Conservation (phyloP, 2,113 vertebrate species). For the Gobio gobio region DNA sequence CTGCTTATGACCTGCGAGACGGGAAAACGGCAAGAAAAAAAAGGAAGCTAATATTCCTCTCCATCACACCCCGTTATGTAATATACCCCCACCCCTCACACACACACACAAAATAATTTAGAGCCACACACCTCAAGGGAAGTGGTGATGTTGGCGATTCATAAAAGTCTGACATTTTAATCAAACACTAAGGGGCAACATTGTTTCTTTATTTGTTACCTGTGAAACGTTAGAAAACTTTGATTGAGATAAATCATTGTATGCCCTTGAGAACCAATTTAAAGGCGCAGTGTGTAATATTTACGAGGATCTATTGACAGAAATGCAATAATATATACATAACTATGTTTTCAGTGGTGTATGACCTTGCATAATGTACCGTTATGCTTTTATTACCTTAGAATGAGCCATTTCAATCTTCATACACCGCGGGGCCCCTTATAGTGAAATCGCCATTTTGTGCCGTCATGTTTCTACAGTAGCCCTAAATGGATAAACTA, state of each 20-base stretch:
- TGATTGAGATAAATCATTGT: not conserved
- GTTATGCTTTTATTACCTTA: too few relatives aligned
- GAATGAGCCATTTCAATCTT: too few relatives aligned
- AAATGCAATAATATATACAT: too few relatives aligned
- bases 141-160: slow-evolving; percentile 19
- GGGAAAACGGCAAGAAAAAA: not conserved
- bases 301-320: too few relatives aligned
- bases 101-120: slow-evolving; percentile 8
- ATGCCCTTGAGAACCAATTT: slow-evolving; percentile 10
- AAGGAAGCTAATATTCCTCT: slow-evolving; percentile 23
- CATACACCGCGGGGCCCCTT: too few relatives aligned
- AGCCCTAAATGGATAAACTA: too few relatives aligned
- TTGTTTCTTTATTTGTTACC: slow-evolving; percentile 17
- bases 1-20: slow-evolving; percentile 40
- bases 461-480: too few relatives aligned
- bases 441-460: too few relatives aligned
- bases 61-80: slow-evolving; percentile 39
- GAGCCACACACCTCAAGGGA: slow-evolving; percentile 15
- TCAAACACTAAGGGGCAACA: slow-evolving; percentile 11
- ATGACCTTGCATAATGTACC: too few relatives aligned
- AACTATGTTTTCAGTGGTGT: too few relatives aligned
- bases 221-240: not conserved
- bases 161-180: slow-evolving; percentile 40
- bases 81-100: not conserved
- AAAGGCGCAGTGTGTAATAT: too few relatives aligned